Evolutionary conservation across 1,140 invertebrate genomes (phyloP).

Genomic region (Drosophila kepulauana): DNA sequence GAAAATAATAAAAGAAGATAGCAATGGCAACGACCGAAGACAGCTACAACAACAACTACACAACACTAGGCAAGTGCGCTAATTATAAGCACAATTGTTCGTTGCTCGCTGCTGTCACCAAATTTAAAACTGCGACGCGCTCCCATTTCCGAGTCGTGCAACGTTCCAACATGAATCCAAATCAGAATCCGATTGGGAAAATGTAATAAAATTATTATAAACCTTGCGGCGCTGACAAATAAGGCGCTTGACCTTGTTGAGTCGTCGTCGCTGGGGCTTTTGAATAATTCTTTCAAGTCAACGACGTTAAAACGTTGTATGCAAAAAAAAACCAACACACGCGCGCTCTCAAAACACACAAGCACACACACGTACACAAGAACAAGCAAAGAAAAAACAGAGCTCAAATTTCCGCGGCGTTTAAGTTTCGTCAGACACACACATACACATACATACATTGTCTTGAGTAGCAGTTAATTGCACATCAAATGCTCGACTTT

Average conservation of each 20-base stretch:
- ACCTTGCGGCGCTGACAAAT: constrained; percentile 62
- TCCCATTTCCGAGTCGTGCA: constrained; percentile 53
- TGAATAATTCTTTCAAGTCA: constrained; percentile 79
- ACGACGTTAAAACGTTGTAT: constrained; percentile 67
- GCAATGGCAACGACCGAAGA: constrained; percentile 76
- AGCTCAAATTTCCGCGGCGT: constrained; percentile 75
- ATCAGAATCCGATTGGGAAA: constrained; percentile 55
- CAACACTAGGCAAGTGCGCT: constrained; percentile 50
- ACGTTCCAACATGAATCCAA: constrained; percentile 33
- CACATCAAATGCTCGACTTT: constrained; percentile 35
- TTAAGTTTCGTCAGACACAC: constrained; percentile 51
- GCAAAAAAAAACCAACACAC: constrained; percentile 62
- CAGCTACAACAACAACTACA: constrained; percentile 39
- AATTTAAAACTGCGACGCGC: constrained; percentile 59
- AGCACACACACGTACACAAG: constrained; percentile 37
- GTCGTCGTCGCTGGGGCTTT: constrained; percentile 55
- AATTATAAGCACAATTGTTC: constrained; percentile 56
- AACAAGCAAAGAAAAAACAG: constrained; percentile 49
- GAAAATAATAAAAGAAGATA: constrained; percentile 73
- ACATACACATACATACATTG: constrained; percentile 17
- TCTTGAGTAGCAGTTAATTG: constrained; percentile 14
- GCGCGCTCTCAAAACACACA: constrained; percentile 38
- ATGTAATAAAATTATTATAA: constrained; percentile 73
- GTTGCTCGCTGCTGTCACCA: constrained; percentile 52
- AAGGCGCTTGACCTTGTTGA: constrained; percentile 78